Evolutionary conservation across 2,888 invertebrate genomes (phyloP), one percentile per base, ranked within the genome.

Genomic region (Leptothorax acervorum): DNA sequence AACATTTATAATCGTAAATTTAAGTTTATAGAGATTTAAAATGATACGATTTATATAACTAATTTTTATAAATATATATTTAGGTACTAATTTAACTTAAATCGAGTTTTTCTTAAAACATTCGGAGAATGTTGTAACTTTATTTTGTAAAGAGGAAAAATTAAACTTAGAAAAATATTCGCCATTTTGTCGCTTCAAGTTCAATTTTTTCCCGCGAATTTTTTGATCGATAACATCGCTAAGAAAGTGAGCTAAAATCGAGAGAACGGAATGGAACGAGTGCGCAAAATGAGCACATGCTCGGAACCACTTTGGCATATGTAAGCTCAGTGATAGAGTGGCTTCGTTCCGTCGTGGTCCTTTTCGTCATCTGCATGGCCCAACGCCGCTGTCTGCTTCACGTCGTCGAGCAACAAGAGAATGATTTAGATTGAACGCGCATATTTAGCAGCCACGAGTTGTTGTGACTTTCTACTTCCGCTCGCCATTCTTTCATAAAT

Each of bases 381-480:
- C 63, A 28, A 45, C 78, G 70, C 55, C 68, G 83, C 78, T 71
- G 86, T 60, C 70, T 84, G 48, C 45, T 35, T 62, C 82, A 42
- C 63, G 73, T 84, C 74, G 84, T 62, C 87, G 84, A 87, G 85
- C 87, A 87, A 87, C 85, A 86, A 87, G 85, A 89, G 60, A 23
- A 88, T 88, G 91, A 91, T 91, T 91, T 90, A 85, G 87, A 91
- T 91, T 85, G 85, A 91, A 85, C 70, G 86, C 83, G 55, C 88
- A 63, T 87, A 89, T 89, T 87, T 87, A 87, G 83, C 81, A 78
- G 65, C 74, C 79, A 53, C 70, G 75, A 60, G 73, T 62, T 89
- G 88, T 86, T 84, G 89, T 85, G 91, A 89, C 90, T 84, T 85
- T 86, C 81, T 51, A 90, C 89, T 89, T 90, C 89, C 91, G 88